phyloP scores from a whole-genome alignment of 2,797 vertebrate genomes.

The Gobio occitaniae region DNA sequence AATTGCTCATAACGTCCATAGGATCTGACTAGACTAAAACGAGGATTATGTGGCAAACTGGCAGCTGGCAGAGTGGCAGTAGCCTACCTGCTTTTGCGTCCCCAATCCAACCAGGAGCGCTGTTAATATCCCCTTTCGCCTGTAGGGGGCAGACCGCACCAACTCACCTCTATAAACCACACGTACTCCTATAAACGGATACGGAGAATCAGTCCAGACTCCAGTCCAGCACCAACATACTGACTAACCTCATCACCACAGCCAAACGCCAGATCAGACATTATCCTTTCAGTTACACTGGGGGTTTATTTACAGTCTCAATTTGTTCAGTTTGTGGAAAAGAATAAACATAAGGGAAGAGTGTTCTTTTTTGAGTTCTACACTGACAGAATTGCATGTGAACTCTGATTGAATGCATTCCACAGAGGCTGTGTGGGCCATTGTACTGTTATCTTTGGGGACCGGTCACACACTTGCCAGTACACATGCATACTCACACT shows the following conservation, averaged over 20 bases:
- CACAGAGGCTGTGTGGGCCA: constrained; percentile 1
- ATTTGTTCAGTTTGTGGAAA: constrained; percentile 33
- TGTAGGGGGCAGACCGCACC: constrained; percentile 73
- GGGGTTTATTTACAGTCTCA: constrained; percentile 30
- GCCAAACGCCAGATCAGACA: constrained; percentile 41
- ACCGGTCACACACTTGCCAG: constrained; percentile 10
- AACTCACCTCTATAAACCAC: constrained; percentile 35
- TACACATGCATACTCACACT: not conserved
- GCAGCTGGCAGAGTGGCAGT: not conserved
- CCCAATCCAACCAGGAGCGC: constrained; percentile 53
- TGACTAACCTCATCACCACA: constrained; percentile 50
- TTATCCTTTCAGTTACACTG: constrained; percentile 40
- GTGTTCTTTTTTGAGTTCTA: not conserved
- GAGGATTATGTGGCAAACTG: not conserved
- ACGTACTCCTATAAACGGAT: not conserved
- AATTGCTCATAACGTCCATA: not conserved
- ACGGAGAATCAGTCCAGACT: constrained; percentile 22
- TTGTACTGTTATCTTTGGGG: constrained; percentile 34
- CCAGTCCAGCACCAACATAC: constrained; percentile 30
- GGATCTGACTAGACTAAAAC: not conserved
- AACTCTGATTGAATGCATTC: constrained; percentile 36
- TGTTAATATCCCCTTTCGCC: constrained; percentile 51
- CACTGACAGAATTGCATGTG: not conserved
- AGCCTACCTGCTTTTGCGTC: not conserved
- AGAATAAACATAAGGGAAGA: constrained; percentile 24